These are phyloP conservation scores for Sinocyclocheilus rhinocerous DNA, from an alignment of 2,113 vertebrate species.

Conservation along the genomic window DNA sequence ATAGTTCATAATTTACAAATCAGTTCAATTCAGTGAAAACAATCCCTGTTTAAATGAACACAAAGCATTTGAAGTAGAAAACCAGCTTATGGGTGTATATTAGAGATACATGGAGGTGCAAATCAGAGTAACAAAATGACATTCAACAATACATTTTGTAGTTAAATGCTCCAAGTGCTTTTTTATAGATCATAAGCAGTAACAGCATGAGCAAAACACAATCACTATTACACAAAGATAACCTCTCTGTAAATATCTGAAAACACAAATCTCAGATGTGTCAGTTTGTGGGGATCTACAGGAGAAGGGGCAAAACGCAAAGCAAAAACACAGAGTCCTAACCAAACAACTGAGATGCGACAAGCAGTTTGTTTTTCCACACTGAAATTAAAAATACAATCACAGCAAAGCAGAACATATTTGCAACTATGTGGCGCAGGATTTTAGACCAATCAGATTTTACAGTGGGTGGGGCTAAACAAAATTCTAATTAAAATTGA, in stretches of 20 bases:
- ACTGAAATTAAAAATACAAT: neutral
- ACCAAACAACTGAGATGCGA: neutral
- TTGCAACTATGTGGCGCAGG: neutral
- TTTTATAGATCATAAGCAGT: conserved; percentile 65
- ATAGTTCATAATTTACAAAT: neutral
- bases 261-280: conserved; percentile 44
- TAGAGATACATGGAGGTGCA: neutral
- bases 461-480: neutral
- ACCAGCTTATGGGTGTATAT: neutral
- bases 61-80: conserved; percentile 1
- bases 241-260: conserved; percentile 53
- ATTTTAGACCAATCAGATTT: conserved; percentile 9
- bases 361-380: neutral
- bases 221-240: conserved; percentile 63
- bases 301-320: neutral
- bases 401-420: neutral
- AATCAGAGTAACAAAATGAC: neutral
- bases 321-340: neutral
- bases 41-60: neutral
- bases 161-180: conserved; percentile 52
- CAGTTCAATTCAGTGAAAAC: neutral
- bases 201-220: conserved; percentile 65
- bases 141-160: conserved; percentile 7
- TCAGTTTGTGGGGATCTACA: conserved; percentile 5
- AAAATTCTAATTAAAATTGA: neutral